These are phyloP conservation scores for Synanthedon andrenaeformis DNA, from an alignment of 2,888 invertebrate species.

Conservation along the genomic window DNA sequence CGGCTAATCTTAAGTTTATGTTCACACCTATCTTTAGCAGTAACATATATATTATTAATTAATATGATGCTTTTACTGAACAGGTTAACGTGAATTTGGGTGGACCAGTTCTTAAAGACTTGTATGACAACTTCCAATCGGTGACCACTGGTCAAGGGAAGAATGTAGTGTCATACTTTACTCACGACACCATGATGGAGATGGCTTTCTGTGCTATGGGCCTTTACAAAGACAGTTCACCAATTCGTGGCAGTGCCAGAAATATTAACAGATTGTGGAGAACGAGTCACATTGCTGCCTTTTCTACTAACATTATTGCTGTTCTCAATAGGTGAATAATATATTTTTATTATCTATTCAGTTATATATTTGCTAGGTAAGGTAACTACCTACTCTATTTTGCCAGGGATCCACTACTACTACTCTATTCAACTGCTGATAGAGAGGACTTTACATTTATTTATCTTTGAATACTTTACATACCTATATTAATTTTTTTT, in stretches of 20 bases:
- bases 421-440: too few species aligned
- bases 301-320: slow-evolving; percentile 78
- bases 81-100: slow-evolving; percentile 75
- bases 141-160: slow-evolving; percentile 21
- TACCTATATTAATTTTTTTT: too few species aligned
- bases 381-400: too few species aligned
- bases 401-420: too few species aligned
- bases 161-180: slow-evolving; percentile 76
- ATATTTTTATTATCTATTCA: too few species aligned
- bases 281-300: slow-evolving; percentile 75
- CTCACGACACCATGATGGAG: slow-evolving; percentile 75
- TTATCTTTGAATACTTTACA: too few species aligned
- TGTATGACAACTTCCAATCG: slow-evolving; percentile 67
- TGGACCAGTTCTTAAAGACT: slow-evolving; percentile 75
- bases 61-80: too few species aligned
- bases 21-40: too few species aligned
- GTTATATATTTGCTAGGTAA: neutral
- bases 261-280: slow-evolving; percentile 73
- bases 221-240: slow-evolving; percentile 69
- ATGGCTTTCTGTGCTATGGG: slow-evolving; percentile 74
- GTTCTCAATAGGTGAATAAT: slow-evolving; percentile 76
- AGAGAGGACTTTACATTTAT: too few species aligned
- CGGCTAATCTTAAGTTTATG: too few species aligned
- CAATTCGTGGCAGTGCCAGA: slow-evolving; percentile 70
- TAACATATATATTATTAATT: too few species aligned